Base-by-base conservation (phyloP, 2,113 vertebrate genomes). In the Cacatua alba region DNA sequence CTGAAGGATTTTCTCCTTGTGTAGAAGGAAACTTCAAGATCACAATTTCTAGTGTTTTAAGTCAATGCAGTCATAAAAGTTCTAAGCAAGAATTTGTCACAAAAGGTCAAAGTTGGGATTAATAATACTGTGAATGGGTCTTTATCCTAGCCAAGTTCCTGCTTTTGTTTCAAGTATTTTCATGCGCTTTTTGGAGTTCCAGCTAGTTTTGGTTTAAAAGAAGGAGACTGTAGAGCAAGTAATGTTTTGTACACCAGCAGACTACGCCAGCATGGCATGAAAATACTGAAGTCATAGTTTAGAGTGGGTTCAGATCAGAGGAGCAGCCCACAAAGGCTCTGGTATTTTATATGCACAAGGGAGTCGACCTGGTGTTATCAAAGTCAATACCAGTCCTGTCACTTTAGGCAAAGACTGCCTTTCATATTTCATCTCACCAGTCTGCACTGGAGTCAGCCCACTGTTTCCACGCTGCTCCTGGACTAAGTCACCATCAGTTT, bases 181-280 rank as follows among this genome's bases (percentile, higher is more conserved):
- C 43, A 26, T 4, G 2, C 35, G 8, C 17, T 4, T 49, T 90
- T 79, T 88, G 15, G 24, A 46, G 19, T 76, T 86, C 37, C 17
- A 25, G 21, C 14, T 78, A 12, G 46, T 55, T 3, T 51, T 81
- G 33, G 6, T 52, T 68, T 68, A 62, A 80, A 86, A 67, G 21
- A 65, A 77, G 37, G 12, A 85, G 7, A 18, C 7, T 3, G 7
- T 8, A 49, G 67, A 87, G 41, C 1, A 5, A 44, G 10, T 57
- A 44, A 12, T 4, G 1, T 76, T 88, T 23, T 29, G 18, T 64
- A 8, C 4, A 3, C 11, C 63, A n/a, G 8, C 68, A n/a, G n/a
- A 16, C 25, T 43, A 12, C 37, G 4, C 16, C 35, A 59, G 29
- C 0, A 0, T 55, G 46, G 3, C 33, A 6, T 19, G 35, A 71